Evolutionary conservation across 2,797 vertebrate genomes (phyloP).

Genomic region (Helicolenus hilgendorfi): DNA sequence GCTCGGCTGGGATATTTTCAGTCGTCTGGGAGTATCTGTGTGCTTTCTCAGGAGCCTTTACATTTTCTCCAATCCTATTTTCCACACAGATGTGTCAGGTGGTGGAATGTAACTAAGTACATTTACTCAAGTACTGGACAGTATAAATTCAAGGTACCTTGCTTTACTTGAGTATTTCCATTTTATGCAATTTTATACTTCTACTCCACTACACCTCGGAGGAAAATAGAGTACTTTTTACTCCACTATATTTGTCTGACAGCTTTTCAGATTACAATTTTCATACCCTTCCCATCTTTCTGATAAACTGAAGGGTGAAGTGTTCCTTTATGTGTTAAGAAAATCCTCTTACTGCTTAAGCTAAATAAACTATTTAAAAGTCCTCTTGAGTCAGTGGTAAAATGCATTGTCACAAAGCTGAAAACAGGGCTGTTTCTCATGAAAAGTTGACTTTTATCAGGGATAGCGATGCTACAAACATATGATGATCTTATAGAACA

Average conservation of each 20-base stretch:
- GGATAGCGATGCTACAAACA: background rate
- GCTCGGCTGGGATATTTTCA: conserved; percentile 23
- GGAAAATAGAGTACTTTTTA: background rate
- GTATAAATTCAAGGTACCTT: background rate
- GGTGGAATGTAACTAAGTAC: background rate
- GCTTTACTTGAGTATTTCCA: background rate
- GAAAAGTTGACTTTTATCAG: background rate
- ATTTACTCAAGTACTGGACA: background rate
- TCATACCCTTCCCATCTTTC: background rate
- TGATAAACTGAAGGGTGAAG: background rate
- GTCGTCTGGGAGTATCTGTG: background rate
- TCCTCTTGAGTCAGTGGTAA: too few relatives aligned
- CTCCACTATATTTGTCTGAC: background rate
- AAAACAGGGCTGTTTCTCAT: background rate
- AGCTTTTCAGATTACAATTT: background rate
- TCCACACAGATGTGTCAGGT: background rate
- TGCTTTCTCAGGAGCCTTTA: conserved; percentile 12
- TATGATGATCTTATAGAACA: background rate
- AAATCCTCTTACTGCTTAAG: background rate
- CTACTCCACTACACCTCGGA: background rate
- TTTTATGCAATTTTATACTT: background rate
- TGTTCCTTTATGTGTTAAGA: background rate
- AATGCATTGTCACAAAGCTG: too few relatives aligned
- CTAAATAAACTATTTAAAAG: background rate
- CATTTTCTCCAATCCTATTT: conserved; percentile 2